Evolutionary conservation across 2,888 invertebrate genomes (phyloP), one percentile per base, ranked within the genome.

Genomic region (Argyra leucocephala): DNA sequence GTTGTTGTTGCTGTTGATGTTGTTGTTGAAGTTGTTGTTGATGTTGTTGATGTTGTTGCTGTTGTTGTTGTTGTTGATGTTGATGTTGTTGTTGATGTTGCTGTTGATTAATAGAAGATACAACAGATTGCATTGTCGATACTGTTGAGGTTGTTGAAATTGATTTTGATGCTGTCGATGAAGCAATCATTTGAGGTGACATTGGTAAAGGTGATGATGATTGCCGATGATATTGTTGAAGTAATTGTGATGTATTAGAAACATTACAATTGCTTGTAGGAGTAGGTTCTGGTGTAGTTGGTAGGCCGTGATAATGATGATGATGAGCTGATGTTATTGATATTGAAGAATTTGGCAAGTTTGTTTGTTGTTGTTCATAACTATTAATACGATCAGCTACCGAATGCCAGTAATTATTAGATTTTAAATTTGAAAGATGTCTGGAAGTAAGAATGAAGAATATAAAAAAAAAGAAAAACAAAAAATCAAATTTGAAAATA

Each of bases 311-410:
- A 75, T 58, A 81, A 78, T 67, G 69, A 57, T 71, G 70, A 58
- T 69, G 65, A 65, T 67, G 68, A 15, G 18, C 48, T 9, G 48
- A 48, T 15, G 48, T 3, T 18, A 48, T 18, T 18, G 18, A 2
- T 12, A 12, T 48, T 48, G 48, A 48, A 18, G 48, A 2, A 18
- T 48, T 48, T 12, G 65, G 63, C 61, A 70, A 57, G 64, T 69
- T 73, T 31, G 73, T 74, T 18, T 72, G 72, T 48, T 76, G 82
- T 68, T 84, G 82, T 76, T 87, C 87, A 66, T 87, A 78, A 74
- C 87, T 86, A 74, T 81, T 84, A 67, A 87, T 85, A 66, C 87
- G 78, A 72, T 87, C 86, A 18, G 87, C 86, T 22, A 87, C 87
- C 10, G 86, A 85, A 64, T 86, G 82, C 70, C 82, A 81, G 67